phyloP scores from a whole-genome alignment of 1,140 invertebrate genomes.

The Thaumatotibia leucotreta region DNA sequence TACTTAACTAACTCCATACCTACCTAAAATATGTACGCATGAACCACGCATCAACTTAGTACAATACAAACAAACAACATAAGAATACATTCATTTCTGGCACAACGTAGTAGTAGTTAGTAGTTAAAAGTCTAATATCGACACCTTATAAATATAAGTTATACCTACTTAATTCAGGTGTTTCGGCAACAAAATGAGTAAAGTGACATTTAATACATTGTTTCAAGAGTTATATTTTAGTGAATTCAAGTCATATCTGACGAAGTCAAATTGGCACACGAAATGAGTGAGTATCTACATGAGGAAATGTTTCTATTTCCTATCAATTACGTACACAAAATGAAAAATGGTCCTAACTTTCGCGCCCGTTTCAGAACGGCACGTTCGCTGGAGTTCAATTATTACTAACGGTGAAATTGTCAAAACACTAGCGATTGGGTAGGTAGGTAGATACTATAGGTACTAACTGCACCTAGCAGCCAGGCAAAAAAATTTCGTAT shows the following conservation, averaged over 20 bases:
- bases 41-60: too few relatives aligned
- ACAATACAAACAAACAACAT: too few relatives aligned
- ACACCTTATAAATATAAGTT: too few relatives aligned
- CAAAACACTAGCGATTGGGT: too few relatives aligned
- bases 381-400: not conserved
- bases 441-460: too few relatives aligned
- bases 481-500: too few relatives aligned
- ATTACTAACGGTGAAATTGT: not conserved
- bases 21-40: too few relatives aligned
- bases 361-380: not conserved
- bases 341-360: not conserved
- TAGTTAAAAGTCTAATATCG: too few relatives aligned
- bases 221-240: not conserved
- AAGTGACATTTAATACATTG: not conserved
- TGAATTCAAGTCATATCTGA: not conserved
- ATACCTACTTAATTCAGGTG: not conserved
- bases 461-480: too few relatives aligned
- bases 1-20: too few relatives aligned
- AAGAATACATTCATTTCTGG: too few relatives aligned
- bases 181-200: not conserved
- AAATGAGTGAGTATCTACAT: not conserved
- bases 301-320: slow-evolving; percentile 1
- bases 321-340: slow-evolving; percentile 3
- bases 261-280: not conserved
- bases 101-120: too few relatives aligned